Evolutionary conservation across 1,140 invertebrate genomes (phyloP).

Genomic region (Pachypeltis micranthus): DNA sequence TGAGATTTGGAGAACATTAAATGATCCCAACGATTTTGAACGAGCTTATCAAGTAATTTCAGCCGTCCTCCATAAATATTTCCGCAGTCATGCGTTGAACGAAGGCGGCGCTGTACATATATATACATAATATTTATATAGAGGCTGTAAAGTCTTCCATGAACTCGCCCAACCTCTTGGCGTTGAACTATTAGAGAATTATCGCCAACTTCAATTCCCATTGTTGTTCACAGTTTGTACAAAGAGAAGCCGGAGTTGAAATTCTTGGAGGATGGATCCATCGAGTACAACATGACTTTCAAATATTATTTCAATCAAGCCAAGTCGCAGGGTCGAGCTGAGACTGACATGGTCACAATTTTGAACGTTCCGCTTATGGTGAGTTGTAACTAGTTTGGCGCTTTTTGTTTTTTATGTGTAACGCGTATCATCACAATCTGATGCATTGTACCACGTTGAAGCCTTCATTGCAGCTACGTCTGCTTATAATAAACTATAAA

Average conservation of each 20-base stretch:
- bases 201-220: not conserved
- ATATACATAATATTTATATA: not conserved
- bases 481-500: not conserved
- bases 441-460: too few relatives aligned
- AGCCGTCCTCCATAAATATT: not conserved
- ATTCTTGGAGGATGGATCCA: not conserved
- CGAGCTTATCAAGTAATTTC: not conserved
- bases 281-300: constrained; percentile 5
- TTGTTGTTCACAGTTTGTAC: constrained; percentile 6
- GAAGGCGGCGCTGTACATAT: not conserved
- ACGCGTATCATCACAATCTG: too few relatives aligned
- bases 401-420: too few relatives aligned
- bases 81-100: too few relatives aligned
- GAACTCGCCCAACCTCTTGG: not conserved
- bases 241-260: not conserved
- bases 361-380: constrained; percentile 12
- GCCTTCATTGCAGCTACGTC: too few relatives aligned
- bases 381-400: too few relatives aligned
- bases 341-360: not conserved
- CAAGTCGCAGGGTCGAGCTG: not conserved
- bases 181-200: not conserved
- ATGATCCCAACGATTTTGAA: too few relatives aligned
- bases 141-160: not conserved
- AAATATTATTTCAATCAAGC: constrained; percentile 5
- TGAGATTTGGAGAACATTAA: too few relatives aligned